Base-by-base conservation (phyloP, 2,113 vertebrate species). In the Syngnathus typhle region DNA sequence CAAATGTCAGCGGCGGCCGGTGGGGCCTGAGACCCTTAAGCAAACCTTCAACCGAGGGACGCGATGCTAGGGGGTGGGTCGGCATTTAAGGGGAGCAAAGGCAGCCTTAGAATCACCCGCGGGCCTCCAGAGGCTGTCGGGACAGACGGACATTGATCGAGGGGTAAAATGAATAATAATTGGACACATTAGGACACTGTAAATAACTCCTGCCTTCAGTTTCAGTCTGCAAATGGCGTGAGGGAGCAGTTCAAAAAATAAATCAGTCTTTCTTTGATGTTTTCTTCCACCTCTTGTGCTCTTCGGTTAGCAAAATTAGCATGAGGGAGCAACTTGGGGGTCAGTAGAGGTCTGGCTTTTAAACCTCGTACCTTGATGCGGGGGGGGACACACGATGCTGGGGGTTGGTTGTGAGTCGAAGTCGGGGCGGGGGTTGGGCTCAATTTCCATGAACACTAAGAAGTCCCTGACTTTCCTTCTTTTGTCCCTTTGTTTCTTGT, bases 1-100 rank as follows among this genome's bases (percentile, higher is more conserved):
- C 89, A 89, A 92, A 90, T 90, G 87, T 90, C 90, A 90, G 78
- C 81, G 16, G 19, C 49, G 21, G 84, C 82, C 83, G 83, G 84
- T 74, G 78, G 78, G 85, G 75, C 63, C 79, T 72, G 74, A 71
- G 84, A 79, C 78, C 84, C 75, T 83, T 72, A 7, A 56, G 39
- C 70, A 67, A 82, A 70, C 12, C 65, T 23, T 15, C 59, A 72
- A 72, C 79, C 79, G 66, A 7, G 65, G 80, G 79, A 64, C 5
- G 64, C 61, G 56, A 68, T 70, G 76, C 60, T 77, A 69, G 75
- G 75, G 60, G 79, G 75, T 59, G 77, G 77, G 64, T 10, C 60
- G 67, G 59, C 69, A 73, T 39, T 75, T 56, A 76, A 75, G 65
- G 70, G 69, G 55, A 7, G 81, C 81, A 76, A 84, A 76, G 71